A percentile compares a stretch with the other conserved stretches of the same genome.
phyloP scores from a whole-genome alignment of 2,888 invertebrate genomes.

The Alcis repandata region DNA sequence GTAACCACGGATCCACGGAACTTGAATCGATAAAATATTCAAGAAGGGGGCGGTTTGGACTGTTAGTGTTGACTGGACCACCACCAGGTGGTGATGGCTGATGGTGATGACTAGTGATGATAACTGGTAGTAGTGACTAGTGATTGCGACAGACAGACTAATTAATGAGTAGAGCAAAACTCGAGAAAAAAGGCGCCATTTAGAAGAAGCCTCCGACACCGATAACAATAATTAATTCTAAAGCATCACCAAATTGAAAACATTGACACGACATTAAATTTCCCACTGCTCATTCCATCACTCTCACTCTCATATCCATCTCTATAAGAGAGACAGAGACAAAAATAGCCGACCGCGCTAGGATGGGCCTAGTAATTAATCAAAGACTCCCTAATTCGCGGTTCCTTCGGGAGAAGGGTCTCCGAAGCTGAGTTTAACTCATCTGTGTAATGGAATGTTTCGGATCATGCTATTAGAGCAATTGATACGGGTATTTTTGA shows the following conservation, averaged over 20 bases:
- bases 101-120: too few species aligned
- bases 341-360: background rate
- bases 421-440: conserved; percentile 32
- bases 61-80: too few species aligned
- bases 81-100: too few species aligned
- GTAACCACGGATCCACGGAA: too few species aligned
- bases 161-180: too few species aligned
- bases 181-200: too few species aligned
- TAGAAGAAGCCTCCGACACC: too few species aligned
- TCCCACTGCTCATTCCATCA: background rate
- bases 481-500: conserved; percentile 28
- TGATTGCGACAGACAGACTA: too few species aligned
- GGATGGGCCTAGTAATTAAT: conserved; percentile 52
- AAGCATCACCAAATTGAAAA: background rate
- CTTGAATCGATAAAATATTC: too few species aligned
- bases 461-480: conserved; percentile 36
- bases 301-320: background rate
- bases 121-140: too few species aligned
- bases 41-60: too few species aligned
- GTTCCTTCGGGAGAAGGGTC: conserved; percentile 48
- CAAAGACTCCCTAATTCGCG: conserved; percentile 59
- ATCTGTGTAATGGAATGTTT: conserved; percentile 37
- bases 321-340: background rate
- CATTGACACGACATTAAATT: background rate
- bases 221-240: background rate